Evolutionary conservation across 2,113 vertebrate genomes (phyloP).

Genomic region (Tetraodon nigroviridis): DNA sequence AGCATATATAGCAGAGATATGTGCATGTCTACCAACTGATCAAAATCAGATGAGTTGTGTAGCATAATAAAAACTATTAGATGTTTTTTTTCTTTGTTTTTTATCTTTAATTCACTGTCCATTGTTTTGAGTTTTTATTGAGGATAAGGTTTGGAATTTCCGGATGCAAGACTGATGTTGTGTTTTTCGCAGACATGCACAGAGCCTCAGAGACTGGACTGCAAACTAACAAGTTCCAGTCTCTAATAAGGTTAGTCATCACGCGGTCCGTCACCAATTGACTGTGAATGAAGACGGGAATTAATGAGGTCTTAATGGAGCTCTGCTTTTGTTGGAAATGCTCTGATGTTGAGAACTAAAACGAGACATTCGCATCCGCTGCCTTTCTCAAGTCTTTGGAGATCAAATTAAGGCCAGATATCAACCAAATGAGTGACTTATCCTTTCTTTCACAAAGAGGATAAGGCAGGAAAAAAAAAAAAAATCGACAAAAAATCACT

Average conservation of each 20-base stretch:
- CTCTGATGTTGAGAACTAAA: slow-evolving; percentile 64
- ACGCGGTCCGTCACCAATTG: slow-evolving; percentile 49
- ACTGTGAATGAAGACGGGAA: slow-evolving; percentile 48
- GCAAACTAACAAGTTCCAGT: slow-evolving; percentile 26
- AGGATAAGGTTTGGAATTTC: no score
- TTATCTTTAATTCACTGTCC: no score
- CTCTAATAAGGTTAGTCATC: slow-evolving; percentile 56
- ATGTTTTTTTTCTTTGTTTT: not conserved
- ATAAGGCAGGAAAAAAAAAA: slow-evolving; percentile 9
- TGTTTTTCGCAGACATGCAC: not conserved
- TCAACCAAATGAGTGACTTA: slow-evolving; percentile 64
- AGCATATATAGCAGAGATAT: slow-evolving; percentile 1
- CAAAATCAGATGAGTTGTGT: no score
- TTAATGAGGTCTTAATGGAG: slow-evolving; percentile 64
- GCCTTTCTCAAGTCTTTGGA: slow-evolving; percentile 57
- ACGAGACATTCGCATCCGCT: slow-evolving; percentile 54
- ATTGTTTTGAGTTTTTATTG: no score
- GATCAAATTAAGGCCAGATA: slow-evolving; percentile 65
- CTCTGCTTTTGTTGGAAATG: slow-evolving; percentile 41
- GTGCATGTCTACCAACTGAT: slow-evolving; percentile 2
- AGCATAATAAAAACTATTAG: not conserved
- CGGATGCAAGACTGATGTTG: not conserved
- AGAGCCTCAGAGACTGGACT: slow-evolving; percentile 13
- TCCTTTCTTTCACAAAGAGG: slow-evolving; percentile 57
- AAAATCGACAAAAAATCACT: slow-evolving; percentile 37